Evolutionary conservation across 1,140 invertebrate genomes (phyloP).

Genomic region (Heliconius eleuchia): DNA sequence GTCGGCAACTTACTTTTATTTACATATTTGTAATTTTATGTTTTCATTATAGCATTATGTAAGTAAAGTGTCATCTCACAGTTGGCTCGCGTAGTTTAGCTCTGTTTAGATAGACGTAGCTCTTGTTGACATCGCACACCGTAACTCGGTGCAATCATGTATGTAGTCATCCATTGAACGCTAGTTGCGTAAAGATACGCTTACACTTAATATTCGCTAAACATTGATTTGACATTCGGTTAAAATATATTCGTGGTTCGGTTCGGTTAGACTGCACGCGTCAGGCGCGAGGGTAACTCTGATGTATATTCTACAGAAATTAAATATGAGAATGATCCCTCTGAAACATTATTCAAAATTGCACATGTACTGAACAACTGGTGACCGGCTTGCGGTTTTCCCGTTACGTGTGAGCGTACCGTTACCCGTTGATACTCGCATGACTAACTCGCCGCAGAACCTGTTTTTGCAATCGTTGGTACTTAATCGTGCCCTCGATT

Average conservation of each 20-base stretch:
- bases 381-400: slow-evolving; percentile 19
- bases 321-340: background rate
- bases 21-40: background rate
- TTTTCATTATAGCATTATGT: background rate
- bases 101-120: background rate
- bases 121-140: background rate
- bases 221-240: background rate
- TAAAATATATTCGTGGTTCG: background rate
- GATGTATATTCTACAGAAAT: background rate
- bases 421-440: slow-evolving; percentile 30
- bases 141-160: too few relatives aligned
- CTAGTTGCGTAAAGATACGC: slow-evolving; percentile 29
- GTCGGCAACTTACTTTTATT: background rate
- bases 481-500: too few relatives aligned
- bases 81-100: background rate
- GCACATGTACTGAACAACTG: background rate
- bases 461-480: slow-evolving; percentile 18
- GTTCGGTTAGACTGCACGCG: background rate
- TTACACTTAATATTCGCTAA: slow-evolving; percentile 23
- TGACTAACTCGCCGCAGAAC: slow-evolving; percentile 23
- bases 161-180: background rate
- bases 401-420: slow-evolving; percentile 38
- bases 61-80: background rate
- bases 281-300: background rate
- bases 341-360: slow-evolving; percentile 12